Percentiles rank a stretch among this genome's conserved stretches.
Conservation (phyloP, 2,113 vertebrate genomes). For the Sapayoa aenigma region DNA sequence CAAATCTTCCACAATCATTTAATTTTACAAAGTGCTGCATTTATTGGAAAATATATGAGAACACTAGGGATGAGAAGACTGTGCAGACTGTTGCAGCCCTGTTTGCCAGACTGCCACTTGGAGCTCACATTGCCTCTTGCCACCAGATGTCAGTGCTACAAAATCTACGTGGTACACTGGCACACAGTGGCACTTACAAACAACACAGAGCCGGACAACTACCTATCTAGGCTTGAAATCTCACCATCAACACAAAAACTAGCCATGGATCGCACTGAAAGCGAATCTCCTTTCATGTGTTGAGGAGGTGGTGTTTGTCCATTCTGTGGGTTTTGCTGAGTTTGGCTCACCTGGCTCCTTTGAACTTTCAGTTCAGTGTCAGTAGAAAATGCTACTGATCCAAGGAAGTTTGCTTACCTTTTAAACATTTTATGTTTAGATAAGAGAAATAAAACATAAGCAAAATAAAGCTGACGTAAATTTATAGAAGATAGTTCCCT, state of each 20-base stretch:
- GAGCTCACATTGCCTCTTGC: background rate
- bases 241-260: background rate
- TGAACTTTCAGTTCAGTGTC: background rate
- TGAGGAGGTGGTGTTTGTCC: background rate
- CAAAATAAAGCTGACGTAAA: background rate
- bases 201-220: background rate
- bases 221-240: background rate
- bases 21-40: background rate
- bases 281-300: background rate
- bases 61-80: accelerated
- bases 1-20: background rate
- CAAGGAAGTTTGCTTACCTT: background rate
- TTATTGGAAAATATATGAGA: background rate
- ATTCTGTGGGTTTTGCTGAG: background rate
- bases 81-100: accelerated
- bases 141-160: constrained; percentile 40
- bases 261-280: background rate
- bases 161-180: background rate
- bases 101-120: background rate
- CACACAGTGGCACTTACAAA: background rate
- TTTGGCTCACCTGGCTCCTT: background rate
- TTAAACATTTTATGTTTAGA: background rate
- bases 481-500: background rate
- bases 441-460: background rate
- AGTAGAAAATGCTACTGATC: background rate